Evolutionary conservation across 2,113 vertebrate species (phyloP).

Genomic region (Clarias batrachus): DNA sequence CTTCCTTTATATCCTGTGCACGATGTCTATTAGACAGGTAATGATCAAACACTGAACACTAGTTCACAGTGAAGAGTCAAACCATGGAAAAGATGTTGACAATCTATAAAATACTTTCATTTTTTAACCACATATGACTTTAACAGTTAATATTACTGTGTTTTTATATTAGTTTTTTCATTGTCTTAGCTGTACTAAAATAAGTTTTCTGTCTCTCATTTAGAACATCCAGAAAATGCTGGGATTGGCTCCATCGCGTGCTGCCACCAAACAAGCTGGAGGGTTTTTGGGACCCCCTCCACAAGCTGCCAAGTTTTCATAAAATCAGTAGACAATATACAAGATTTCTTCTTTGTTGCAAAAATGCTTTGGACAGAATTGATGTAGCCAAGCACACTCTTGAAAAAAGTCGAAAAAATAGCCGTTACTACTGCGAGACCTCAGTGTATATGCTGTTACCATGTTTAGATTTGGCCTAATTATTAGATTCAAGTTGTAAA

Average conservation of each 20-base stretch:
- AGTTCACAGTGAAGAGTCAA: background rate
- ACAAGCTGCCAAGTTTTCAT: constrained; percentile 95
- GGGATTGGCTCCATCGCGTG: constrained; percentile 92
- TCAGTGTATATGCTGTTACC: background rate
- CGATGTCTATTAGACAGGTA: constrained; percentile 98
- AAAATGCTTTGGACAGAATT: background rate
- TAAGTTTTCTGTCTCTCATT: constrained; percentile 9
- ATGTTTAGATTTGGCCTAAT: background rate
- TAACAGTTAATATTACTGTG: background rate
- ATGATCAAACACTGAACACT: background rate
- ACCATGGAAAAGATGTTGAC: no score
- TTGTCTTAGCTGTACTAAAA: background rate
- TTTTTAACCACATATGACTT: background rate
- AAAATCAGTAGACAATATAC: constrained; percentile 37
- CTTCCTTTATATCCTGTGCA: constrained; percentile 98
- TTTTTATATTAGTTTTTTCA: background rate
- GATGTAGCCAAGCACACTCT: background rate
- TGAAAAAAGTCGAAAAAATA: background rate
- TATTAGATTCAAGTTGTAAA: background rate
- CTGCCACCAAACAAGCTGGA: constrained; percentile 96
- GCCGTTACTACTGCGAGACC: background rate
- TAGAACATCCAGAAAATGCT: constrained; percentile 99
- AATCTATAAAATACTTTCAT: background rate
- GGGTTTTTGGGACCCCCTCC: constrained; percentile 96
- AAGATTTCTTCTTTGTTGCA: background rate